phyloP scores from a whole-genome alignment of 2,113 vertebrate genomes.

The Lethenteron camtschaticum region DNA sequence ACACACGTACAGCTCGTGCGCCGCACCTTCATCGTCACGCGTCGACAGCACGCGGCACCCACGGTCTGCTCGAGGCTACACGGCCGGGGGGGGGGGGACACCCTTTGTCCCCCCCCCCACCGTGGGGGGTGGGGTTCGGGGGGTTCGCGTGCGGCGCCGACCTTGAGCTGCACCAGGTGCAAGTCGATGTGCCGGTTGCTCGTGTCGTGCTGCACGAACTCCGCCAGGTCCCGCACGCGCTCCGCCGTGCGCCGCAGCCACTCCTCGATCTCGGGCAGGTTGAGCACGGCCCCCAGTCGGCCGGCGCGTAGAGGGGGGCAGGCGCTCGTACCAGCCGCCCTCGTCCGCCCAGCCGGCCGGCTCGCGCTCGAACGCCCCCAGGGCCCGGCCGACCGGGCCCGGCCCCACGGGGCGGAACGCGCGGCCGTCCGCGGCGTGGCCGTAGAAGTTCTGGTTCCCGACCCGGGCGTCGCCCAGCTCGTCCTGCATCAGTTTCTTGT shows the following conservation, averaged over 20 bases:
- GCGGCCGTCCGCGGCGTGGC: neutral
- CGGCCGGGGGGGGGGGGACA: neutral
- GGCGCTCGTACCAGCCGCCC: slow-evolving; percentile 41
- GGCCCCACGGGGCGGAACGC: neutral
- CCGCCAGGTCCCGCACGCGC: slow-evolving; percentile 61
- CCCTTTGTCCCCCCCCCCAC: neutral
- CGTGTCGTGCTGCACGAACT: slow-evolving; percentile 62
- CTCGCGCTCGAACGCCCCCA: slow-evolving; percentile 18
- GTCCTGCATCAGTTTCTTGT: no score
- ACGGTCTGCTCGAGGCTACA: no score
- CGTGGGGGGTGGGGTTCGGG: neutral
- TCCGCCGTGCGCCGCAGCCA: slow-evolving; percentile 66
- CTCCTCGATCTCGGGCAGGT: slow-evolving; percentile 80
- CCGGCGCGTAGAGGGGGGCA: slow-evolving; percentile 64
- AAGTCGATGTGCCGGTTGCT: slow-evolving; percentile 68
- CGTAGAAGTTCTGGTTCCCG: no score
- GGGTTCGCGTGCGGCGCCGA: slow-evolving; percentile 21
- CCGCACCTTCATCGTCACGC: no score
- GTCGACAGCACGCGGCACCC: no score
- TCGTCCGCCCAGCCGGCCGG: slow-evolving; percentile 20
- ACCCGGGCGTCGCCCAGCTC: no score
- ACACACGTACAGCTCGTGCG: no score
- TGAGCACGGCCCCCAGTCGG: slow-evolving; percentile 90
- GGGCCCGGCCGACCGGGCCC: neutral
- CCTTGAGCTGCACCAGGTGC: slow-evolving; percentile 90